A percentile compares a stretch with the other conserved stretches of the same genome.
Evolutionary conservation across 2,888 invertebrate species (phyloP).

Genomic region (Leucophenga montana): DNA sequence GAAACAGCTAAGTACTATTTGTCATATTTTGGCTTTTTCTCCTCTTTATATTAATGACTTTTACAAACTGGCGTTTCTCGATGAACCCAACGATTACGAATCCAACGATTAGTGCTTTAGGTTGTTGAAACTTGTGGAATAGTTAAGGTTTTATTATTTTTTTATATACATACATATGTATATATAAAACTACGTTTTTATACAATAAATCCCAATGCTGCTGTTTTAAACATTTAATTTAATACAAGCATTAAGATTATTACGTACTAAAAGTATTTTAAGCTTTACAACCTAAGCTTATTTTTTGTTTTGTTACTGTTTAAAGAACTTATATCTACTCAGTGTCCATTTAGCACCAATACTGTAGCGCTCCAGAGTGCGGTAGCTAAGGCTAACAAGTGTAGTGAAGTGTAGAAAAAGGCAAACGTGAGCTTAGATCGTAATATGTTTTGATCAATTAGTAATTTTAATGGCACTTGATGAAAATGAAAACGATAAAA

Average conservation of each 20-base stretch:
- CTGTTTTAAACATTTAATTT: slow-evolving; percentile 8
- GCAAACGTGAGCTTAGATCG: slow-evolving; percentile 52
- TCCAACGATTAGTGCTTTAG: slow-evolving; percentile 64
- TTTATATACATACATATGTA: not conserved
- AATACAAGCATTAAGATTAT: not conserved
- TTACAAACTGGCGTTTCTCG: slow-evolving; percentile 85
- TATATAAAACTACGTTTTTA: slow-evolving; percentile 19
- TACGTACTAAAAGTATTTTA: slow-evolving; percentile 22
- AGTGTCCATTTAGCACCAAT: too few relatives aligned
- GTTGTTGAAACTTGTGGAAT: slow-evolving; percentile 34
- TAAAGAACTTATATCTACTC: slow-evolving; percentile 32
- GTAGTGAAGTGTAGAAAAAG: slow-evolving; percentile 39
- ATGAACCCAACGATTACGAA: slow-evolving; percentile 76
- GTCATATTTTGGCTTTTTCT: too few relatives aligned
- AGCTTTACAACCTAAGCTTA: slow-evolving; percentile 46
- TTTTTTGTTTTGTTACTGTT: slow-evolving; percentile 45
- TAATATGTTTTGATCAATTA: slow-evolving; percentile 52
- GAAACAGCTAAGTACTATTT: too few relatives aligned
- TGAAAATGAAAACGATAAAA: slow-evolving; percentile 36
- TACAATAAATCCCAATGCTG: slow-evolving; percentile 1
- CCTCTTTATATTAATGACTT: slow-evolving; percentile 92
- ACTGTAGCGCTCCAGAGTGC: too few relatives aligned
- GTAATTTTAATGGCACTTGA: slow-evolving; percentile 63
- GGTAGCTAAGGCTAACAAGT: slow-evolving; percentile 19
- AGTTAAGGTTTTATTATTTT: not conserved